These are phyloP conservation scores for Enteromius radiatus DNA, from an alignment of 2,797 vertebrate genomes.

Conservation along the genomic window DNA sequence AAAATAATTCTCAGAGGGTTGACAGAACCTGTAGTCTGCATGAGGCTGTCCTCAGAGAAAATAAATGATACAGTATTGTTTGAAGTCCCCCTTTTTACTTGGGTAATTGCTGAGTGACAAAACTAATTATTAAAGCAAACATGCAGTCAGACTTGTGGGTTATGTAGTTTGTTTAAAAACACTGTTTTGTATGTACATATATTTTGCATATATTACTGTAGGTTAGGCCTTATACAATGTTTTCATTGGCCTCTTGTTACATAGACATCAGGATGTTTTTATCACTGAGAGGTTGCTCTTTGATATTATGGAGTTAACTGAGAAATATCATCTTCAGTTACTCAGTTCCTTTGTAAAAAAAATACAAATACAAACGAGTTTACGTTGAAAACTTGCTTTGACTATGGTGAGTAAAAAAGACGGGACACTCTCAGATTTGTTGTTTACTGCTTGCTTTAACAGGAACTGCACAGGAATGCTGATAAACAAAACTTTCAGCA, in stretches of 20 bases:
- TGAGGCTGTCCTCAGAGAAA: neutral
- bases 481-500: slow-evolving; percentile 52
- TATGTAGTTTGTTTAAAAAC: slow-evolving; percentile 12
- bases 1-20: slow-evolving; percentile 1
- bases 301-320: neutral
- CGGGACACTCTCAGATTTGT: neutral
- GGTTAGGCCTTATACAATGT: neutral
- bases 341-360: neutral
- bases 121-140: slow-evolving; percentile 28
- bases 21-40: neutral
- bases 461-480: slow-evolving; percentile 51
- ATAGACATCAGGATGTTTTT: slow-evolving; percentile 1
- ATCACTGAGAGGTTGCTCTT: neutral
- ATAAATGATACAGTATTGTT: neutral
- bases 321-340: neutral
- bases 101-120: neutral
- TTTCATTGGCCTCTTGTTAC: neutral
- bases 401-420: neutral
- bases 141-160: neutral
- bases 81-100: neutral
- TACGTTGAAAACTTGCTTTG: neutral
- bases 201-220: slow-evolving; percentile 2
- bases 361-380: neutral
- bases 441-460: slow-evolving; percentile 35
- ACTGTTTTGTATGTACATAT: neutral